Base-by-base conservation (phyloP, 2,797 vertebrate genomes). In the Aplochiton taeniatus region DNA sequence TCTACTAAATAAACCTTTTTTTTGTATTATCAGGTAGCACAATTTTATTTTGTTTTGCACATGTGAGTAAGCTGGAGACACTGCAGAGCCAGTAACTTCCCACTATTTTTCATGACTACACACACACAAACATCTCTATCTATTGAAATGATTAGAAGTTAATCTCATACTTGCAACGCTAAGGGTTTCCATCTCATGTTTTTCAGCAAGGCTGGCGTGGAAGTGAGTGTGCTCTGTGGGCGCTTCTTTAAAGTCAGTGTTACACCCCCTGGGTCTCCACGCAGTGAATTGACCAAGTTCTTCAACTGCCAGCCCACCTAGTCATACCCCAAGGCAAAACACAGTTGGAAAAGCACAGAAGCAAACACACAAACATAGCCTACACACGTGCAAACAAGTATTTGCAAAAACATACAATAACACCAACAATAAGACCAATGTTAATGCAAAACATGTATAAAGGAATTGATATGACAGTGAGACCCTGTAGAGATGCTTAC, bases 261-360 rank as follows among this genome's bases (percentile, higher is more conserved):
- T 63, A 96, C 95, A 31, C 95, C 95, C 5, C 92, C 93, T 20
- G 95, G 94, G 84, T 96, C 95, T 71, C 95, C 94, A 73, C 95
- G 93, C 87, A 97, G 69, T 46, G 94, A 89, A 78, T 95, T 96
- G 52, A 97, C 94, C 41, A 96, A 72, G 81, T 96, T 97, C 88
- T 95, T 96, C 86, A 98, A 80, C 90, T 97, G 95, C 96, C 95
- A 97, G 80, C 96, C 95, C 85, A 98, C 95, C 95, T 96, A 55
- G 12, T 43, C 56, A 74, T 31, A 63, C 18, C 59, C 62, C 48
- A 17, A 75, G 64, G 76, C 1, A 79, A 11, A 46, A n/a, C 12
- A 1, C 43, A 43, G 11, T 11, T 1, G 4, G 9, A 44, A 58
- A 60, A 11, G 18, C 19, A 63, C 1, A 58, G 13, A 54, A 42